Percentiles rank a stretch among this genome's conserved stretches.
These are phyloP conservation scores for Chironomus striatipennis DNA, from an alignment of 1,140 invertebrate species.

Conservation along the genomic window DNA sequence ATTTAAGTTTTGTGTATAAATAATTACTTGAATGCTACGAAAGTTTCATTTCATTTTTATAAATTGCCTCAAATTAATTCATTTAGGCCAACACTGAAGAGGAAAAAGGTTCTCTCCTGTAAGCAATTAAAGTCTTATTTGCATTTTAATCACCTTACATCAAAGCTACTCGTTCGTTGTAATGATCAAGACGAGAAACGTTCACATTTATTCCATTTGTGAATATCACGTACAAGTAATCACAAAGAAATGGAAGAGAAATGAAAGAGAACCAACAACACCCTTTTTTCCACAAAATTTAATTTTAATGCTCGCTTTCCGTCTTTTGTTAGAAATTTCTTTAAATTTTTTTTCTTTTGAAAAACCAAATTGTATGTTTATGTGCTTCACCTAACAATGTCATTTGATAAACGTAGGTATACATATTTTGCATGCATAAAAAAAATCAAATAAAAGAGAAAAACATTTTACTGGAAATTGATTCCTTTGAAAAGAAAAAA, in stretches of 20 bases:
- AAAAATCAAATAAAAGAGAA: background rate
- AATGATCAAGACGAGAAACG: background rate
- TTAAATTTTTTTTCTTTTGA: background rate
- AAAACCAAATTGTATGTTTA: background rate
- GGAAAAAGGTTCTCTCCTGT: background rate
- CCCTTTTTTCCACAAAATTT: conserved; percentile 12
- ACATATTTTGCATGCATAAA: background rate
- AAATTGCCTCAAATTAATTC: background rate
- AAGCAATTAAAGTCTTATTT: conserved; percentile 9
- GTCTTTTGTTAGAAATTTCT: background rate
- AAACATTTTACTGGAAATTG: too few relatives aligned
- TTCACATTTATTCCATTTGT: too few relatives aligned
- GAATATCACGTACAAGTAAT: background rate
- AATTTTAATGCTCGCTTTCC: conserved; percentile 2
- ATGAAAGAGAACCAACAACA: background rate
- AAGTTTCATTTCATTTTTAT: too few relatives aligned
- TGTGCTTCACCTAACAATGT: background rate
- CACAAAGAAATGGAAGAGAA: background rate
- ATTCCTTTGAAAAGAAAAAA: too few relatives aligned
- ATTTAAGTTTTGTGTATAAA: too few relatives aligned
- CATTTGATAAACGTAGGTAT: background rate
- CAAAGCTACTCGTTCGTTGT: background rate
- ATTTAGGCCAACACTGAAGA: background rate
- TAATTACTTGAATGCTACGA: too few relatives aligned
- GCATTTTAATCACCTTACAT: conserved; percentile 7